Base-by-base conservation (phyloP, 2,888 invertebrate species). In the Noctua fimbriata region DNA sequence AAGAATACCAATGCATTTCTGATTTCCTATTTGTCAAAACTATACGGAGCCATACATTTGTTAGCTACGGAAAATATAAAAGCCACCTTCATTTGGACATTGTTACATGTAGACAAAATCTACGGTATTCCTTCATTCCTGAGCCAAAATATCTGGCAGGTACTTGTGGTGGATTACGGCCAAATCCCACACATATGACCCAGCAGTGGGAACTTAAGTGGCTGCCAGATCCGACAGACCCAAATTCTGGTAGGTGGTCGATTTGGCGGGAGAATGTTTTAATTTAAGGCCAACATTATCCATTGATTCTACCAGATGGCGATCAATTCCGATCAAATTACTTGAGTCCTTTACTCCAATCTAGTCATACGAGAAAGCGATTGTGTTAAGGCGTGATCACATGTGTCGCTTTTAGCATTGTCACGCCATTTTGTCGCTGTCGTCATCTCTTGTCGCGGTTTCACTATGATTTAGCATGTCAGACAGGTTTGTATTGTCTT, bases 361-460 rank as follows among this genome's bases (percentile, higher is more conserved):
- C 90, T 91, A 90, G 91, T 90, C 88, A 89, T 90, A 90, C 87
- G 91, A 91, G 93, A 94, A 93, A 94, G 93, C 91, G 86, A 91
- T 91, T 90, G 89, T 90, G 89, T 90, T 87, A 88, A 79, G 89
- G 87, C 80, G 75, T 79, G 82, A 66, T 2, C 85, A 81, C 75
- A 86, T 44, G 41, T 77, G 78, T 72, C 66, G 69, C 69, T 78
- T 85, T 78, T 28, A 78, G 82, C 88, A 87, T 78, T 86, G 86
- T 82, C 78, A 81, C 63, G 86, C 69, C 71, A 88, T 79, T 82
- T 86, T 72, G 78, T 69, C 58, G 86, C 76, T 88, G 78, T 86
- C 88, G 66, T 67, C 86, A 81, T 69, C 44, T 52, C n/a, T 47
- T 81, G 52, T 85, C 41, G 76, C 47, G 58, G 55, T 86, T 88